phyloP scores from a whole-genome alignment of 53 echinoderm and acorn worm species.

The Holothuria scabra region DNA sequence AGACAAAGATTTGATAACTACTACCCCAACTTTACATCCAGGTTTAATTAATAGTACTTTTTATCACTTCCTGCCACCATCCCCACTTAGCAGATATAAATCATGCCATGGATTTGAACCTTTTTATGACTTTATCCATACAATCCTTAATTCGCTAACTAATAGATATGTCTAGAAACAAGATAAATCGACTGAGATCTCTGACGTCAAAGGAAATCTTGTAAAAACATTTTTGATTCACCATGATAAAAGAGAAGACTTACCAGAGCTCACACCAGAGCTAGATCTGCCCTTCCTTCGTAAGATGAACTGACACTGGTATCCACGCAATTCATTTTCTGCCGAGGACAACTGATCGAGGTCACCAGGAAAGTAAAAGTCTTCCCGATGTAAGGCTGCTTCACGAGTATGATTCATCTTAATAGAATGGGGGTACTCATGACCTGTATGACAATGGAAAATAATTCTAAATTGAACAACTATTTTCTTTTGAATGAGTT shows the following conservation, averaged over 20 bases:
- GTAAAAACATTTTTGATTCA: too few relatives aligned
- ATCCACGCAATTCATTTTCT: conserved; percentile 75
- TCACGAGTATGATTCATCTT: conserved; percentile 95
- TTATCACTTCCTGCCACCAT: too few relatives aligned
- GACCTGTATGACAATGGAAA: conserved; percentile 57
- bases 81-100: not conserved
- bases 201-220: too few relatives aligned
- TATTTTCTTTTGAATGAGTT: not conserved
- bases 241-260: too few relatives aligned
- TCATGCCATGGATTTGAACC: not conserved
- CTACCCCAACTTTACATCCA: not conserved
- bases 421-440: conserved; percentile 93
- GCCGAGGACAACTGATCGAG: conserved; percentile 77
- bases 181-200: too few relatives aligned
- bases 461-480: not conserved
- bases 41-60: not conserved
- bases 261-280: conserved; percentile 74
- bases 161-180: too few relatives aligned
- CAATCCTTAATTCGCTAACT: not conserved
- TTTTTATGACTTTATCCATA: not conserved
- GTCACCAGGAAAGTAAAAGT: conserved; percentile 65
- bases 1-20: too few relatives aligned
- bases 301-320: conserved; percentile 90
- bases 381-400: conserved; percentile 70
- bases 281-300: conserved; percentile 65